phyloP scores from a whole-genome alignment of 1,140 invertebrate genomes.

The Drepana arcuata region DNA sequence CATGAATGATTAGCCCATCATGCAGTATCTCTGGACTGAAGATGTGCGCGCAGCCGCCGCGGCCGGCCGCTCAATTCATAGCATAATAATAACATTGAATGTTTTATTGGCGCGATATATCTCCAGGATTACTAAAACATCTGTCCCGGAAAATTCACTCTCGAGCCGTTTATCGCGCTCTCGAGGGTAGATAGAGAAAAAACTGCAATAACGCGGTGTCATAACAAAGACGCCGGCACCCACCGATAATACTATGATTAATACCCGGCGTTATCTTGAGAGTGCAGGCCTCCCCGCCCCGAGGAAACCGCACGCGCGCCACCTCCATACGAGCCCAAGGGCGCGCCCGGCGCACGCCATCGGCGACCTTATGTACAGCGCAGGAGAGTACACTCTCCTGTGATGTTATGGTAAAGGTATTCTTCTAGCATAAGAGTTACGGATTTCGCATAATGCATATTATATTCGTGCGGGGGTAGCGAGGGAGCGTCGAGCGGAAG shows the following conservation, averaged over 20 bases:
- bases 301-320: slow-evolving; percentile 14
- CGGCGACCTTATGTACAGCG: too few relatives aligned
- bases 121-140: slow-evolving; percentile 60
- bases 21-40: too few relatives aligned
- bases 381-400: too few relatives aligned
- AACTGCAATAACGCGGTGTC: slow-evolving; percentile 67
- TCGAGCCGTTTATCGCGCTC: slow-evolving; percentile 49
- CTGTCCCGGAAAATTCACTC: slow-evolving; percentile 69
- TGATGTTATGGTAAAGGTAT: too few relatives aligned
- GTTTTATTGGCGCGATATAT: slow-evolving; percentile 49
- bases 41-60: background rate
- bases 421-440: slow-evolving; percentile 59
- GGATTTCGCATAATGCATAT: slow-evolving; percentile 71
- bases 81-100: slow-evolving; percentile 41
- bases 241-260: slow-evolving; percentile 69
- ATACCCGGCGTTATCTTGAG: slow-evolving; percentile 66
- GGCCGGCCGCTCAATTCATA: slow-evolving; percentile 11
- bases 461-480: slow-evolving; percentile 52
- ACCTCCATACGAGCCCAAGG: too few relatives aligned
- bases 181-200: slow-evolving; percentile 64
- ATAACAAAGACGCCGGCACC: slow-evolving; percentile 63
- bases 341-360: too few relatives aligned
- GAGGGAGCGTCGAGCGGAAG: slow-evolving; percentile 13
- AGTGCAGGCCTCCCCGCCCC: slow-evolving; percentile 56
- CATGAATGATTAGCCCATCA: too few relatives aligned